phyloP scores from a whole-genome alignment of 2,888 invertebrate genomes.

The Agrochola lychnidis region DNA sequence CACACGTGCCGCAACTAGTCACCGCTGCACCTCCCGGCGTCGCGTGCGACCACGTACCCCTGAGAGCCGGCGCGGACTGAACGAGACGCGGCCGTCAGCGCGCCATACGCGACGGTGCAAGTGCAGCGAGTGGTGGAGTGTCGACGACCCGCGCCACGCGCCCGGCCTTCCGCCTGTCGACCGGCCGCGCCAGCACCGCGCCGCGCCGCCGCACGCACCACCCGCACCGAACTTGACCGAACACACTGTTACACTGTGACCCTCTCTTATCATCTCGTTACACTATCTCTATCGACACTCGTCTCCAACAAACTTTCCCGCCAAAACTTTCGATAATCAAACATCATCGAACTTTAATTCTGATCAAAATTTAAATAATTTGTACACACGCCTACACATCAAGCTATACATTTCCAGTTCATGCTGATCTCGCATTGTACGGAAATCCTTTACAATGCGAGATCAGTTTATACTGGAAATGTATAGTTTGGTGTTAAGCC shows the following conservation, averaged over 20 bases:
- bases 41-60: conserved; percentile 79
- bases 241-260: conserved; percentile 22
- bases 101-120: conserved; percentile 70
- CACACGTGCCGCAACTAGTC: conserved; percentile 75
- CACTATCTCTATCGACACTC: conserved; percentile 23
- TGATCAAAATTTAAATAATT: conserved; percentile 50
- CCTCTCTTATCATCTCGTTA: conserved; percentile 35
- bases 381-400: not conserved
- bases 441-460: too few relatives aligned
- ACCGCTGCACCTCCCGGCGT: conserved; percentile 72
- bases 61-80: conserved; percentile 84
- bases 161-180: conserved; percentile 71
- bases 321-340: conserved; percentile 21
- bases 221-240: conserved; percentile 16
- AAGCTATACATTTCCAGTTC: too few relatives aligned
- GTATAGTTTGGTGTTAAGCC: too few relatives aligned
- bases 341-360: conserved; percentile 24
- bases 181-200: conserved; percentile 39
- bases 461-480: too few relatives aligned
- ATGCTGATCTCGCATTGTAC: too few relatives aligned
- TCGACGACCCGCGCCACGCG: conserved; percentile 76
- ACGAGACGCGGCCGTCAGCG: conserved; percentile 67
- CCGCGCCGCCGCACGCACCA: conserved; percentile 39
- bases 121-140: conserved; percentile 76
- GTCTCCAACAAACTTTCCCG: conserved; percentile 28